Evolutionary conservation across 1,140 invertebrate species (phyloP).

Genomic region (Bursaphelenchus mucronatus): DNA sequence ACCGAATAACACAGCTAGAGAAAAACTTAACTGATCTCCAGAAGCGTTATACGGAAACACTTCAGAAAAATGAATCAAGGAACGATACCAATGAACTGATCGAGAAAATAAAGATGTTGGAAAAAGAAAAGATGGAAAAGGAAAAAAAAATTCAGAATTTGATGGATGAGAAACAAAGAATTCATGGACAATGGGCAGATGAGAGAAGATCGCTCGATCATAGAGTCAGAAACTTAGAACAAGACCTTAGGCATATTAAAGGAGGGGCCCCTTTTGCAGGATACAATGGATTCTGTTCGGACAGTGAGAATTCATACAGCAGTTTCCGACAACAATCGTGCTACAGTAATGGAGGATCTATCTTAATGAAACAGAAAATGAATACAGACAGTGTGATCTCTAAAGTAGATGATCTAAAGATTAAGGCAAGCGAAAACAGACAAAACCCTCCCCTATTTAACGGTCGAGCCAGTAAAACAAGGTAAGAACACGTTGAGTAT

Average conservation of each 20-base stretch:
- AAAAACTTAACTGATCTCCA: constrained; percentile 31
- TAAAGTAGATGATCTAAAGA: too few relatives aligned
- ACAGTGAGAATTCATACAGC: too few relatives aligned
- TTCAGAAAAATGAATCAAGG: constrained; percentile 22
- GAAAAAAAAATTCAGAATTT: constrained; percentile 35
- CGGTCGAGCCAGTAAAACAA: too few relatives aligned
- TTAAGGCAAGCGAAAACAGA: too few relatives aligned
- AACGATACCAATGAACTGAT: neutral
- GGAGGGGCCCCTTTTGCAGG: neutral
- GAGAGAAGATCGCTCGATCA: constrained; percentile 34
- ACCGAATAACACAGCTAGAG: constrained; percentile 36
- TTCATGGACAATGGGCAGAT: constrained; percentile 39
- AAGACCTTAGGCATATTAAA: constrained; percentile 19
- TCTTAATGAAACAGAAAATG: too few relatives aligned
- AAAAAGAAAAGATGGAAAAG: constrained; percentile 36
- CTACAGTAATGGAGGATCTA: too few relatives aligned
- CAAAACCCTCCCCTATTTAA: too few relatives aligned
- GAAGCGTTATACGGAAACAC: constrained; percentile 25
- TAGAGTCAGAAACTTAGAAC: constrained; percentile 30
- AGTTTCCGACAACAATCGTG: too few relatives aligned
- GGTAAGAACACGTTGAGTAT: too few relatives aligned
- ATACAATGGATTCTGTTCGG: too few relatives aligned
- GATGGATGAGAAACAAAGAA: constrained; percentile 35
- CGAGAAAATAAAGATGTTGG: constrained; percentile 25
- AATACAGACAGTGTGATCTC: too few relatives aligned